Conservation (phyloP, 2,888 invertebrate genomes). For the Xanthorhoe designata region DNA sequence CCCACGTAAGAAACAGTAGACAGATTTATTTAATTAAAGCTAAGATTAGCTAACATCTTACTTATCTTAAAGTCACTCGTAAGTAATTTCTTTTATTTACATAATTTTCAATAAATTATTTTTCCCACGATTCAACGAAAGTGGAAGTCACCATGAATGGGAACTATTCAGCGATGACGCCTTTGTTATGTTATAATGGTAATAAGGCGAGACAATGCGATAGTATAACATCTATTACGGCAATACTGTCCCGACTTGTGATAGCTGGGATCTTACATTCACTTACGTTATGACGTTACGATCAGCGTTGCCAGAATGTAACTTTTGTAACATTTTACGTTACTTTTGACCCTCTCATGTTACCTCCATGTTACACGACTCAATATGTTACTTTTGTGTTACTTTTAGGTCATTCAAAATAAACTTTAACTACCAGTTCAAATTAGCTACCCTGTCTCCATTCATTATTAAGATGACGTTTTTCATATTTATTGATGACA, state of each 20-base stretch:
- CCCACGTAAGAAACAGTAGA: background rate
- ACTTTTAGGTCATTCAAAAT: no score
- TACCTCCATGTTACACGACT: no score
- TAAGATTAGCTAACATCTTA: conserved; percentile 1
- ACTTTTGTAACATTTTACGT: no score
- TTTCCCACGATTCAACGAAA: conserved; percentile 53
- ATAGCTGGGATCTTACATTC: conserved; percentile 10
- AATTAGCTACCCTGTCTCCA: no score
- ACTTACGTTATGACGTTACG: background rate
- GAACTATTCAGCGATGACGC: conserved; percentile 52
- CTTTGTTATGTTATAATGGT: conserved; percentile 62
- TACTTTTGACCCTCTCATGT: no score
- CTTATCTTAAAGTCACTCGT: conserved; percentile 13
- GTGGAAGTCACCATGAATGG: conserved; percentile 58
- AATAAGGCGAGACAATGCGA: conserved; percentile 47
- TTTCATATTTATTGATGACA: no score
- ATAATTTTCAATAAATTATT: conserved; percentile 30
- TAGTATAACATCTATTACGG: conserved; percentile 35
- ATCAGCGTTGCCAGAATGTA: no score
- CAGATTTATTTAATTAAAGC: background rate
- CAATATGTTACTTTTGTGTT: no score
- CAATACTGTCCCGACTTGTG: conserved; percentile 17
- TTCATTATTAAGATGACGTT: no score
- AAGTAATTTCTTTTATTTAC: conserved; percentile 19
- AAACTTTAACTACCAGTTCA: no score